A percentile compares a stretch with the other conserved stretches of the same genome.
phyloP scores from a whole-genome alignment of 2,888 invertebrate genomes.

The Mesoligia furuncula region DNA sequence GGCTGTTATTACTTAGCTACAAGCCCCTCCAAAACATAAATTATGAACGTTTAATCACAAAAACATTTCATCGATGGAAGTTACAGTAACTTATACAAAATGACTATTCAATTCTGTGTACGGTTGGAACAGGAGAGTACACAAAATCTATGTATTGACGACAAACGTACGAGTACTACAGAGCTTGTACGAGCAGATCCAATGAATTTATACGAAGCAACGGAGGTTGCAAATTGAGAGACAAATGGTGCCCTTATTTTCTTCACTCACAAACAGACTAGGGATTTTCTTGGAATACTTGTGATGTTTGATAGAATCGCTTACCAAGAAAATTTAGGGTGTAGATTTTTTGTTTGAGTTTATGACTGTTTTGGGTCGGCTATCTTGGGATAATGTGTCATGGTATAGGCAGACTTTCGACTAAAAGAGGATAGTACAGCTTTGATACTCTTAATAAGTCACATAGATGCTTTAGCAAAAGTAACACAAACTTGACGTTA shows the following conservation, averaged over 20 bases:
- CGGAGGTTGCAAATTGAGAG: constrained; percentile 48
- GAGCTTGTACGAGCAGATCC: constrained; percentile 43
- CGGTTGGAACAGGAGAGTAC: constrained; percentile 12
- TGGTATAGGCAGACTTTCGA: not conserved
- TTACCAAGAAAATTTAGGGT: not conserved
- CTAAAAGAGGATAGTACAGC: no score
- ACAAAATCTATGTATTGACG: constrained; percentile 19
- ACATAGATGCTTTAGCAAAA: not conserved
- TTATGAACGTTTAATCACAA: not conserved
- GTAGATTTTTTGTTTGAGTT: constrained; percentile 11
- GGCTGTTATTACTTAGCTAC: not conserved
- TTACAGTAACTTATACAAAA: not conserved
- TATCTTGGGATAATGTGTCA: not conserved
- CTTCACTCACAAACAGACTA: constrained; percentile 21
- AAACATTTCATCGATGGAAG: not conserved
- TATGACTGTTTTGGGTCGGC: not conserved
- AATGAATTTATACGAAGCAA: constrained; percentile 44
- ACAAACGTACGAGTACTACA: constrained; percentile 22
- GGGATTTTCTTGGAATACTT: constrained; percentile 5
- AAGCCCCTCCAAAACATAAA: not conserved
- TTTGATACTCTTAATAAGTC: not conserved
- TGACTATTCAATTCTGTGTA: not conserved
- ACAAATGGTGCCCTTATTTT: constrained; percentile 35
- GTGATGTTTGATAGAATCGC: not conserved
- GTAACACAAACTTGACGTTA: not conserved